phyloP scores from a whole-genome alignment of 2,888 invertebrate species.

The Cerastis leucographa region DNA sequence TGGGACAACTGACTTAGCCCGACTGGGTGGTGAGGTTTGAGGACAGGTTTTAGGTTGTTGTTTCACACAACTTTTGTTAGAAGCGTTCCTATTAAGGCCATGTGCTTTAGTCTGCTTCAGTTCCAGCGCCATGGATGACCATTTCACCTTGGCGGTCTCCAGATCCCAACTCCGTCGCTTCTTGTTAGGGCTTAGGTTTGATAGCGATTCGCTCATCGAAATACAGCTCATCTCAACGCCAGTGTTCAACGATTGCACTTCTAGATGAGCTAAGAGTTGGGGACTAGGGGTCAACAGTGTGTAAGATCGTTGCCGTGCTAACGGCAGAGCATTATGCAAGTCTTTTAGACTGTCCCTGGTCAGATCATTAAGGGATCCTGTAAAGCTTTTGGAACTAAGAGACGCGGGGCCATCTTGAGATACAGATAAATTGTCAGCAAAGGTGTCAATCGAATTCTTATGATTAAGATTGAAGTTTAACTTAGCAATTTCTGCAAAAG shows the following conservation, averaged over 20 bases:
- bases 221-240: conserved; percentile 87
- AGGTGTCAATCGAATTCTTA: conserved; percentile 70
- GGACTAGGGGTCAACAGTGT: conserved; percentile 95
- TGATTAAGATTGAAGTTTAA: conserved; percentile 57
- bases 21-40: conserved; percentile 66
- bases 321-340: conserved; percentile 74
- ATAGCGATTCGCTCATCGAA: conserved; percentile 88
- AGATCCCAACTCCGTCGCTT: conserved; percentile 88
- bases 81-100: conserved; percentile 44
- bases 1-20: conserved; percentile 70
- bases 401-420: conserved; percentile 79
- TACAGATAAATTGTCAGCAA: conserved; percentile 67
- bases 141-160: conserved; percentile 87
- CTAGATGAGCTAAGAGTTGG: conserved; percentile 92
- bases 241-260: conserved; percentile 86
- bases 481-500: conserved; percentile 24
- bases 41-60: conserved; percentile 67
- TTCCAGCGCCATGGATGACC: conserved; percentile 88
- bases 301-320: conserved; percentile 94
- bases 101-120: conserved; percentile 75
- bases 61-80: conserved; percentile 60
- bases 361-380: conserved; percentile 87
- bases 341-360: conserved; percentile 80
- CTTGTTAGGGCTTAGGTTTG: conserved; percentile 80
- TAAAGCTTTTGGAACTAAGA: conserved; percentile 83